Evolutionary conservation across 2,888 invertebrate genomes (phyloP).

Genomic region (Sarcophaga variegata): DNA sequence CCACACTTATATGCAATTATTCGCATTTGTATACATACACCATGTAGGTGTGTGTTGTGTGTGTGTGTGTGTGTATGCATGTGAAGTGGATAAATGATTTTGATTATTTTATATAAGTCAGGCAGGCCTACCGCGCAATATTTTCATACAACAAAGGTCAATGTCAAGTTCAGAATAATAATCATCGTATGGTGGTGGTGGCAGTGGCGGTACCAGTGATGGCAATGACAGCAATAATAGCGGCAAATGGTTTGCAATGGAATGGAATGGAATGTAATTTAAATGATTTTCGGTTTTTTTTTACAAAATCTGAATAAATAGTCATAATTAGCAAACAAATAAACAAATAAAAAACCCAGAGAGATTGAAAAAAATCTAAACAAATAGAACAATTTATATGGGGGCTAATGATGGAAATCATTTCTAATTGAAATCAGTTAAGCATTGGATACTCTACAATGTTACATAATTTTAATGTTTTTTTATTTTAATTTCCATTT

Average conservation of each 20-base stretch:
- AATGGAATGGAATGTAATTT: slow-evolving; percentile 43
- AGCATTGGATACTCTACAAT: too few relatives aligned
- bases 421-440: neutral
- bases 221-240: neutral
- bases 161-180: slow-evolving; percentile 68
- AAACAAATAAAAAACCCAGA: neutral
- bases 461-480: too few relatives aligned
- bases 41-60: too few relatives aligned
- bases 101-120: slow-evolving; percentile 58
- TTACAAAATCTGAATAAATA: slow-evolving; percentile 3
- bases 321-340: neutral
- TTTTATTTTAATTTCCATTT: too few relatives aligned
- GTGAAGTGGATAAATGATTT: slow-evolving; percentile 42
- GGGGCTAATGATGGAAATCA: neutral
- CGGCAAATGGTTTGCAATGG: slow-evolving; percentile 5
- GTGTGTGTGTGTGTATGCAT: neutral
- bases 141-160: slow-evolving; percentile 46
- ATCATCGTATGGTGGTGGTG: neutral
- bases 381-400: neutral
- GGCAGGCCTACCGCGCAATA: slow-evolving; percentile 33
- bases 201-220: neutral
- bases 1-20: too few relatives aligned
- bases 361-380: neutral
- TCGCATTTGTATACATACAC: too few relatives aligned
- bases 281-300: neutral